These are phyloP conservation scores for Atta colombica DNA, from an alignment of 1,140 invertebrate species.

Conservation along the genomic window DNA sequence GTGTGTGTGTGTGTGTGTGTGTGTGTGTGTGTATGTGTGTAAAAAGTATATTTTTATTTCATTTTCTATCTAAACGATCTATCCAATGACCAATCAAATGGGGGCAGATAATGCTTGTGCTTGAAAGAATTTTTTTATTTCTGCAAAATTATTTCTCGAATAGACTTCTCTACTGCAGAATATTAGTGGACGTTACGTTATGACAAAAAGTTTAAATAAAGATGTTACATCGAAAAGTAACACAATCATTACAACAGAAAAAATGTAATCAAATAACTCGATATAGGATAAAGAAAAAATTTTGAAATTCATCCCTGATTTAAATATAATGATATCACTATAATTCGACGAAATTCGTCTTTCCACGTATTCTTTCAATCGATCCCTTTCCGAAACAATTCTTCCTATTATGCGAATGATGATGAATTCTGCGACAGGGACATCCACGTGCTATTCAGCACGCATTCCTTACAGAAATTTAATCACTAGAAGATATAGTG, in stretches of 20 bases:
- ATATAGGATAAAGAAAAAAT: conserved; percentile 9
- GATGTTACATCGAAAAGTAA: neutral
- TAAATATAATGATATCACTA: conserved; percentile 19
- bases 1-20: neutral
- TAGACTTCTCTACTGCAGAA: neutral
- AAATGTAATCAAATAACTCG: conserved; percentile 17
- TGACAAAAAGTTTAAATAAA: neutral
- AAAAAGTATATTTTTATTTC: conserved; percentile 6
- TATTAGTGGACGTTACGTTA: neutral
- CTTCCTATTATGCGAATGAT: conserved; percentile 19
- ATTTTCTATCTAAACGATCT: conserved; percentile 15
- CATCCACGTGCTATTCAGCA: conserved; percentile 46
- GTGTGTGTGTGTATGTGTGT: neutral
- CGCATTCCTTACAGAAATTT: no score
- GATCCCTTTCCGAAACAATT: conserved; percentile 30
- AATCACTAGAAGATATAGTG: no score
- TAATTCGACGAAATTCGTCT: neutral
- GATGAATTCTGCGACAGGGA: conserved; percentile 42
- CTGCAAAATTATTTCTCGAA: neutral
- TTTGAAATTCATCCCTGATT: conserved; percentile 25
- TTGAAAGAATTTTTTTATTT: conserved; percentile 16
- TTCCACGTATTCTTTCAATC: neutral
- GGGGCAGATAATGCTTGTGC: neutral
- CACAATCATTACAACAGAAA: neutral
- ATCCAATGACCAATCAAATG: neutral